Evolutionary conservation across 2,888 invertebrate species (phyloP), one percentile per base, ranked within the genome.

Genomic region (Leptura quadrifasciata): DNA sequence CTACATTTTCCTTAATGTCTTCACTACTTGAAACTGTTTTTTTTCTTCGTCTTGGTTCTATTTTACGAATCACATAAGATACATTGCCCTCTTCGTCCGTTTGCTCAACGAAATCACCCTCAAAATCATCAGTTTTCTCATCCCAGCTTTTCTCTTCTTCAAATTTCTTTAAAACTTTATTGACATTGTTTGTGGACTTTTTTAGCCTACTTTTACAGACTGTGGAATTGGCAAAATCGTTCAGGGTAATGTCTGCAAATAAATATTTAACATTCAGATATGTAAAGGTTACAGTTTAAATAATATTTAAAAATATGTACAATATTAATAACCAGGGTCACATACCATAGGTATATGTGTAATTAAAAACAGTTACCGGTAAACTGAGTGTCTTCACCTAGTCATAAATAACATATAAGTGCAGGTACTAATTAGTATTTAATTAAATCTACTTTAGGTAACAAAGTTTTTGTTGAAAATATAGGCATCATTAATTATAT

Each of bases 141-240:
- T 91, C 91, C 91, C 91, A 91, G 35, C 86, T 81, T 81, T 88
- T 85, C 69, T 89, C 87, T 58, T 85, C 88, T 76, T 85, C 85
- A 64, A 88, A 84, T 76, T 86, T 85, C 77, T 88, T 88, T 47
- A 89, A 81, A 18, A 86, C 85, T 63, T 77, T 81, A 20, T 79
- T 83, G 31, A 88, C 86, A 81, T 86, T 87, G 21, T 79, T 81
- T 18, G 79, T 83, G 20, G 87, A 86, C 80, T 89, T 89, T 79
- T 88, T 89, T 15, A 79, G 78, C 65, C 88, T 84, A 77, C 81
- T 85, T 78, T 85, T 87, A 72, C 84, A 80, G 67, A 85, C 81
- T 58, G 88, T 80, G 31, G 93, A 91, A 88, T 94, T 93, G 4
- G 94, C 94, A 87, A 91, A 92, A 85, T 94, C 93, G 83, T 93